phyloP scores from a whole-genome alignment of 2,113 vertebrate species.

The Lamprotornis superbus region DNA sequence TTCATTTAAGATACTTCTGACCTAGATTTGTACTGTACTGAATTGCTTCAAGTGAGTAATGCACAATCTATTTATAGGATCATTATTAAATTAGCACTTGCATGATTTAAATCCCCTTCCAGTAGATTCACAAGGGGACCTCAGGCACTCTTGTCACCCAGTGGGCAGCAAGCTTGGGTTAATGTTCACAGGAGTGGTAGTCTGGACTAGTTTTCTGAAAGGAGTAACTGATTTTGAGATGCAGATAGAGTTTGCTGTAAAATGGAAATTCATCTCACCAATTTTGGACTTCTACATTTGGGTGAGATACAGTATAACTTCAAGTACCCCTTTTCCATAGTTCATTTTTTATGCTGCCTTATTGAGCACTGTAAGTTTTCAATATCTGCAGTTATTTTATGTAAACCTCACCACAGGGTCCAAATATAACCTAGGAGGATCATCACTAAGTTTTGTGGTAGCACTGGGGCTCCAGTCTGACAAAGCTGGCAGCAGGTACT shows the following conservation, averaged over 20 bases:
- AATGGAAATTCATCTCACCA: not conserved
- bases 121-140: not conserved
- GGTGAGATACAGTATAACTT: not conserved
- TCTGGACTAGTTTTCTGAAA: not conserved
- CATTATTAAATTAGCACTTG: slow-evolving; percentile 3
- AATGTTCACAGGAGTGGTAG: not conserved
- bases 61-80: not conserved
- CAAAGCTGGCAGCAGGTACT: not conserved
- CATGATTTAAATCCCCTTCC: not conserved
- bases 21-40: not conserved
- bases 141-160: not conserved
- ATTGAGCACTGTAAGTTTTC: not conserved
- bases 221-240: not conserved
- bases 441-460: not conserved
- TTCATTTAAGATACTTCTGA: slow-evolving; percentile 3
- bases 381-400: not conserved
- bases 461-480: not conserved
- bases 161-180: not conserved
- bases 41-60: slow-evolving; percentile 2
- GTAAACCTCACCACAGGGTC: not conserved
- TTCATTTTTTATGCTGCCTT: not conserved
- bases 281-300: not conserved
- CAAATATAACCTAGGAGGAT: not conserved
- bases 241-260: not conserved
- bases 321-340: not conserved